Base-by-base conservation (phyloP, 2,113 vertebrate species). In the Ibidorhyncha struthersii region DNA sequence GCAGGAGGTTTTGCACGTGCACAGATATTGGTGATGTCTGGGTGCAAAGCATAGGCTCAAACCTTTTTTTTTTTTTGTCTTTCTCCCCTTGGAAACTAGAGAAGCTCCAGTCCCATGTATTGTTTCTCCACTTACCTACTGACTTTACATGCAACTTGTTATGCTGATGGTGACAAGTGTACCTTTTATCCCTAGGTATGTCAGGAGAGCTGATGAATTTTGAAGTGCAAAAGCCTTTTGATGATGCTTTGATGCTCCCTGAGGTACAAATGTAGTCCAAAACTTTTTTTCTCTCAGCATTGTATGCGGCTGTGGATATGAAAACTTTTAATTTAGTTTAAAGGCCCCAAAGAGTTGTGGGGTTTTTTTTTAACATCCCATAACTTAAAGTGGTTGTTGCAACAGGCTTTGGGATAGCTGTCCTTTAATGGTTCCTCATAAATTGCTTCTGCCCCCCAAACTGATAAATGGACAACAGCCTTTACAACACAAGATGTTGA, bases 101-200 rank as follows among this genome's bases (percentile, higher is more conserved):
- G 34, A 52, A 26, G 16, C 67, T 82, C 30, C 12, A 16, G 30
- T 62, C 15, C 41, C n/a, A 6, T 45, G 5, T 56, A 14, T 41
- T 69, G 16, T 70, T 9, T 62, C 52, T 82, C 52, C 43, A 17
- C 13, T 66, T 82, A 27, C 34, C 41, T 59, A 3, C 34, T 58
- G 67, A 61, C 59, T 88, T 88, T 55, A 58, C 29, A 5, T 77
- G 43, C 45, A 58, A 30, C 40, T 50, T 0, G 0, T 73, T 70
- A 34, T 43, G 8, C 69, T 86, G 36, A 36, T 56, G 53, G 26
- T 96, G 67, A 95, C 49, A 52, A 53, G 11, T 38, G 25, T 91
- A 15, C 56, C 8, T 89, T 95, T 89, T 89, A 32, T 93, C 43
- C 45, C 70, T 52, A 97, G 96, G 81, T 85, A 15, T 80, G 23